Evolutionary conservation across 2,888 invertebrate species (phyloP).

Genomic region (Nudaria mundana): DNA sequence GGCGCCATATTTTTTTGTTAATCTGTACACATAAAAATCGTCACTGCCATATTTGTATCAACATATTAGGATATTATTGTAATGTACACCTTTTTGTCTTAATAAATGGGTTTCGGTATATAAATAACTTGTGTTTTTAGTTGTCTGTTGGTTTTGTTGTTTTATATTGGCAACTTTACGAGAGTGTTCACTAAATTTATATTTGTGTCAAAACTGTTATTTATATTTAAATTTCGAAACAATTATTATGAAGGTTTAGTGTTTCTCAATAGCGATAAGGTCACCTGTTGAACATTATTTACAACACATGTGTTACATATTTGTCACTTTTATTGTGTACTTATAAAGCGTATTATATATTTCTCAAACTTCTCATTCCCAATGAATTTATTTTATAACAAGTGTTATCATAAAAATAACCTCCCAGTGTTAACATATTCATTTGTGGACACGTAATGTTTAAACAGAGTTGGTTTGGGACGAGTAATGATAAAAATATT

Average conservation of each 20-base stretch:
- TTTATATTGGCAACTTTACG: slow-evolving; percentile 23
- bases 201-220: slow-evolving; percentile 4
- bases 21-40: slow-evolving; percentile 48
- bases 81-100: slow-evolving; percentile 34
- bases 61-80: slow-evolving; percentile 43
- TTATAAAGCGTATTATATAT: too few relatives aligned
- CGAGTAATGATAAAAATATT: slow-evolving; percentile 34
- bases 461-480: slow-evolving; percentile 23
- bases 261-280: too few relatives aligned
- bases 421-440: slow-evolving; percentile 23
- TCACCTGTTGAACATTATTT: too few relatives aligned
- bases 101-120: slow-evolving; percentile 31
- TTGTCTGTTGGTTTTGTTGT: slow-evolving; percentile 14
- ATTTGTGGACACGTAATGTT: slow-evolving; percentile 33
- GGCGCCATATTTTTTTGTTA: slow-evolving; percentile 44
- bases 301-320: too few relatives aligned
- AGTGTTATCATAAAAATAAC: slow-evolving; percentile 16
- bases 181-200: slow-evolving; percentile 20
- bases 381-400: slow-evolving; percentile 6
- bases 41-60: slow-evolving; percentile 35
- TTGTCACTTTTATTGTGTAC: too few relatives aligned
- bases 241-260: too few relatives aligned
- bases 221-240: too few relatives aligned
- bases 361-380: too few relatives aligned
- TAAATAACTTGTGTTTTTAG: slow-evolving; percentile 29